Evolutionary conservation across 1,140 invertebrate genomes (phyloP).

Genomic region (Druon quercuslanigerum): DNA sequence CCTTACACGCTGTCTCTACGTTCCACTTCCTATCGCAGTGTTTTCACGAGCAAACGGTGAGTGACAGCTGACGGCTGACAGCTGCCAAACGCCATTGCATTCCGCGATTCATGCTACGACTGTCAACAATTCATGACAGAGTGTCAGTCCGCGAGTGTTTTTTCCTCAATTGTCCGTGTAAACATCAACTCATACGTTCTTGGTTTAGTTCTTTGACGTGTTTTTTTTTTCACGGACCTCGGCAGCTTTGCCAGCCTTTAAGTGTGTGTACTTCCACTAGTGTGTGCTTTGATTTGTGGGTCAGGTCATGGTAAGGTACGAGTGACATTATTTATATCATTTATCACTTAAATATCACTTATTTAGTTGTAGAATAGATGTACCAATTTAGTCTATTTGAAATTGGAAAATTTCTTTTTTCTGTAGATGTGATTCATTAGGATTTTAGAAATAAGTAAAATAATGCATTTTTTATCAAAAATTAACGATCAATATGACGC

Average conservation of each 20-base stretch:
- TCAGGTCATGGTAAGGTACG: constrained; percentile 41
- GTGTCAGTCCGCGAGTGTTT: constrained; percentile 46
- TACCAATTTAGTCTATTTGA: too few relatives aligned
- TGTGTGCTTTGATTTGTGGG: constrained; percentile 51
- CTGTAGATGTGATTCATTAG: too few relatives aligned
- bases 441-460: too few relatives aligned
- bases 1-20: constrained; percentile 48
- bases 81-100: constrained; percentile 57
- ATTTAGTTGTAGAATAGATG: neutral
- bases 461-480: too few relatives aligned
- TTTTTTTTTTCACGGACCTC: constrained; percentile 39
- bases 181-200: neutral
- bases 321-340: neutral
- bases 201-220: constrained; percentile 31
- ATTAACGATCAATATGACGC: too few relatives aligned
- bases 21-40: constrained; percentile 51
- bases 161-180: neutral
- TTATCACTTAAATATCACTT: neutral
- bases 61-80: constrained; percentile 54
- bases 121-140: constrained; percentile 47
- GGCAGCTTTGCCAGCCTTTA: constrained; percentile 39
- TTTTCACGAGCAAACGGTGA: constrained; percentile 62
- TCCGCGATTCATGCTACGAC: constrained; percentile 44
- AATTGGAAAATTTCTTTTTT: too few relatives aligned
- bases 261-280: constrained; percentile 32